phyloP scores from a whole-genome alignment of 2,888 invertebrate species.

The Cheilosia vulpina region DNA sequence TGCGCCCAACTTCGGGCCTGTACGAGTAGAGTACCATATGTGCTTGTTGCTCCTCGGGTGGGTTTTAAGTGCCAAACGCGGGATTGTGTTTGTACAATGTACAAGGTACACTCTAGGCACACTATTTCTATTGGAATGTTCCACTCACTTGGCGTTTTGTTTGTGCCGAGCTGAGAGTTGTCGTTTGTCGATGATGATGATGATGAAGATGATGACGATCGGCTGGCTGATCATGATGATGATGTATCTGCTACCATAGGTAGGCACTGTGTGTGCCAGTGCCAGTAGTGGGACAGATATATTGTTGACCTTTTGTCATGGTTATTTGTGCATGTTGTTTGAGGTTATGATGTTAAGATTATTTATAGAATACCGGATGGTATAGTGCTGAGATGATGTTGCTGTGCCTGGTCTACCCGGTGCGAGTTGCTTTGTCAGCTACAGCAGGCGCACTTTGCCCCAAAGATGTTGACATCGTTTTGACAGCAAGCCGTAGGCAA shows the following conservation, averaged over 20 bases:
- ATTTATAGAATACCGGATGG: conserved; percentile 74
- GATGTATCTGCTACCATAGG: conserved; percentile 34
- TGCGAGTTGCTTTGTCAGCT: conserved; percentile 2
- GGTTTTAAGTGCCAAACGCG: conserved; percentile 69
- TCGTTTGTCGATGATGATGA: conserved; percentile 14
- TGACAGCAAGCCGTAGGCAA: conserved; percentile 57
- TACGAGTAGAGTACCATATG: too few relatives aligned
- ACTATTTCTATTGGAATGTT: conserved; percentile 69
- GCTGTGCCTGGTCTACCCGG: conserved; percentile 26
- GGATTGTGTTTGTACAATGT: conserved; percentile 69
- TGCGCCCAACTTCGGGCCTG: conserved; percentile 29
- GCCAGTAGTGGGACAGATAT: conserved; percentile 44
- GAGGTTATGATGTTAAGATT: conserved; percentile 75
- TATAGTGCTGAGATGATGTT: conserved; percentile 14
- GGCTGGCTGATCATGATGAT: conserved; percentile 61
- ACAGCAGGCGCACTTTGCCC: conserved; percentile 23
- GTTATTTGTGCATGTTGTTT: conserved; percentile 75
- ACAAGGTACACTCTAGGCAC: conserved; percentile 10
- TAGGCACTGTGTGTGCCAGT: background rate
- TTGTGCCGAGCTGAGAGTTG: conserved; percentile 52
- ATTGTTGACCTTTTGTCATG: conserved; percentile 75
- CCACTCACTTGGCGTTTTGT: conserved; percentile 58
- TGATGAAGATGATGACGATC: conserved; percentile 32
- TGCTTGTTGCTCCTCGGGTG: conserved; percentile 42
- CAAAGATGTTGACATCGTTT: conserved; percentile 65